These are phyloP conservation scores for Nemapogon koenigi DNA, from an alignment of 2,888 invertebrate genomes.

Conservation along the genomic window DNA sequence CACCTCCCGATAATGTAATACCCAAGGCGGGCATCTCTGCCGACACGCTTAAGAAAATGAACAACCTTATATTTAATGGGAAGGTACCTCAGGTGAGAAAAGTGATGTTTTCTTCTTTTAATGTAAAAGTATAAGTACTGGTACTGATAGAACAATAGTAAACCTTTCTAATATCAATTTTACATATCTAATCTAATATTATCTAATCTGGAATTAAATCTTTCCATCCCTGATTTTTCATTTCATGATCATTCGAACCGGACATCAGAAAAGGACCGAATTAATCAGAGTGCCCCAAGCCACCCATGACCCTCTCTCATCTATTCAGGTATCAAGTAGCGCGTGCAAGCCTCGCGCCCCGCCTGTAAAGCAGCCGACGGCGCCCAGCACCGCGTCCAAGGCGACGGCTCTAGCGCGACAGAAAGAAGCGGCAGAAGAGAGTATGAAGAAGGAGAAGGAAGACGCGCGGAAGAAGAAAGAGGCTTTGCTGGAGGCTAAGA, in stretches of 20 bases:
- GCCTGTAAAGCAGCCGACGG: slow-evolving; percentile 22
- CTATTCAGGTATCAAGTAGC: slow-evolving; percentile 38
- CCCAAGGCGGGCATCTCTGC: slow-evolving; percentile 31
- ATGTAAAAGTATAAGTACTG: too few species aligned
- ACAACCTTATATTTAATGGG: slow-evolving; percentile 47
- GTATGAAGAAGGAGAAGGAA: slow-evolving; percentile 42
- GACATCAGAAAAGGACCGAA: too few species aligned
- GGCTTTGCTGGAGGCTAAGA: slow-evolving; percentile 61
- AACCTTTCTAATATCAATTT: too few species aligned
- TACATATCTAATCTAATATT: too few species aligned
- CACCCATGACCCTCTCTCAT: too few species aligned
- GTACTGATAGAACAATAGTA: too few species aligned
- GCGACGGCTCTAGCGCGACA: slow-evolving; percentile 26
- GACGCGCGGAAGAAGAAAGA: slow-evolving; percentile 66
- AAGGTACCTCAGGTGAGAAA: slow-evolving; percentile 26
- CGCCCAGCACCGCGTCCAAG: slow-evolving; percentile 34
- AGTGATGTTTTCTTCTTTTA: too few species aligned
- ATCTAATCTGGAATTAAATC: too few species aligned
- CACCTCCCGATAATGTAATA: slow-evolving; percentile 39
- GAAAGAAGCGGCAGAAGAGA: slow-evolving; percentile 35
- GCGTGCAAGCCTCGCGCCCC: slow-evolving; percentile 32
- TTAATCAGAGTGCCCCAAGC: too few species aligned
- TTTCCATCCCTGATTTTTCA: too few species aligned
- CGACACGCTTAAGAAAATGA: slow-evolving; percentile 45
- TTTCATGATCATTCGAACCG: too few species aligned